Evolutionary conservation across 2,113 vertebrate genomes (phyloP), one percentile per base, ranked within the genome.

Genomic region (Hoplias malabaricus): DNA sequence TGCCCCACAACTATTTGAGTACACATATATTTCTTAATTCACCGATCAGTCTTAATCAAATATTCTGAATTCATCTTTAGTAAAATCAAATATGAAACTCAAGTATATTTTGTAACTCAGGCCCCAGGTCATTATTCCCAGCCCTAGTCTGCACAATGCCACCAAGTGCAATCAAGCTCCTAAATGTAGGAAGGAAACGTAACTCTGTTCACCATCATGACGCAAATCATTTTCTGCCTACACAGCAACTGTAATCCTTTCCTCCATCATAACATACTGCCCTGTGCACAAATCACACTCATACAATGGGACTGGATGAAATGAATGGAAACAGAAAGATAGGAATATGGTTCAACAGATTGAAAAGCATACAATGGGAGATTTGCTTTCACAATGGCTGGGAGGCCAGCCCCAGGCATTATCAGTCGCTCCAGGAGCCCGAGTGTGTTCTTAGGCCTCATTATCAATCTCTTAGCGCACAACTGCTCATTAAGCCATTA

Each of bases 391-490:
- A 78, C 75, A 70, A 50, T 50, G 10, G 42, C 42, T 16, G 56
- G 69, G 31, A 31, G 54, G 72, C 29, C 42, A 31, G 14, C 42
- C 65, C 34, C 31, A n/a, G 36, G 61, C 56, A 54, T 72, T 92
- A 89, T 86, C 84, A 86, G 75, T 78, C 67, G 74, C 80, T 75
- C 46, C 33, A 73, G 80, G 66, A 76, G 70, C 62, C 80, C n/a
- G 25, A 75, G 79, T 86, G 77, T 88, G 80, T 75, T 83, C 56
- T 68, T 81, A 5, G 63, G 74, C 80, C 75, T 75, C 78, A 85
- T 83, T 87, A 87, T 89, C 82, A 86, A 72, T 27, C 76, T 79
- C 81, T 83, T 87, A 86, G 84, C 85, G 85, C 86, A 83, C 76
- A 85, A 85, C 23, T 77, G 85, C 77, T 81, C 68, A 73, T 87